Conservation (phyloP, 53 echinoderm and acorn worm species). For the Stichopus horrens region DNA sequence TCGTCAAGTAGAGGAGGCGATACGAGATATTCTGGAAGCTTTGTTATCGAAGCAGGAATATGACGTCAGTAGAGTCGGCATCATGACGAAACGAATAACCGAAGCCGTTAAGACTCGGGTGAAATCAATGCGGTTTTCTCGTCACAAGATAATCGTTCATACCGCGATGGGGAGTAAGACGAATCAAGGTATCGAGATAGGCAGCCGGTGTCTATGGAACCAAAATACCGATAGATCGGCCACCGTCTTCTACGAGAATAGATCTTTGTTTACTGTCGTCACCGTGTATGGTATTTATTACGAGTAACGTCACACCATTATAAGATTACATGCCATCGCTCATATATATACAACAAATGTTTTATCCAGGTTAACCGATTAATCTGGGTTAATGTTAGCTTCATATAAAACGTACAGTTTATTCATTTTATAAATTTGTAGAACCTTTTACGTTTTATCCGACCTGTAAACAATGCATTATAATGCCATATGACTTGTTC, state of each 20-base stretch:
- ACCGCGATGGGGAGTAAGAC: slow-evolving; percentile 64
- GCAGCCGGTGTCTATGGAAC: slow-evolving; percentile 82
- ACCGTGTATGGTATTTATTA: slow-evolving; percentile 81
- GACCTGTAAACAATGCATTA: no score
- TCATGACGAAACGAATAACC: slow-evolving; percentile 62
- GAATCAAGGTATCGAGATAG: slow-evolving; percentile 72
- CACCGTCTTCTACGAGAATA: slow-evolving; percentile 65
- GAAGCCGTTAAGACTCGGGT: slow-evolving; percentile 77
- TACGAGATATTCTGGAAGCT: slow-evolving; percentile 56
- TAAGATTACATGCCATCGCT: no score
- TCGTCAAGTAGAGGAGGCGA: slow-evolving; percentile 48
- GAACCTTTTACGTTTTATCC: no score
- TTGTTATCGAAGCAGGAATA: slow-evolving; percentile 54
- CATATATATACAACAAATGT: no score
- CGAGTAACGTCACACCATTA: slow-evolving; percentile 46
- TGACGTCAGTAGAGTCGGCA: slow-evolving; percentile 50
- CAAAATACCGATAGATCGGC: slow-evolving; percentile 76
- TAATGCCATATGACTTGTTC: no score
- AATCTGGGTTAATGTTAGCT: no score
- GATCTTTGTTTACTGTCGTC: slow-evolving; percentile 69
- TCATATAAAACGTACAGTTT: no score
- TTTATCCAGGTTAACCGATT: no score
- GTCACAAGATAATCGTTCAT: slow-evolving; percentile 80
- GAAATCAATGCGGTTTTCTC: slow-evolving; percentile 55
- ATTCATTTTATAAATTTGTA: no score